These are phyloP conservation scores for Tachina lurida DNA, from an alignment of 2,888 invertebrate genomes.

Conservation along the genomic window DNA sequence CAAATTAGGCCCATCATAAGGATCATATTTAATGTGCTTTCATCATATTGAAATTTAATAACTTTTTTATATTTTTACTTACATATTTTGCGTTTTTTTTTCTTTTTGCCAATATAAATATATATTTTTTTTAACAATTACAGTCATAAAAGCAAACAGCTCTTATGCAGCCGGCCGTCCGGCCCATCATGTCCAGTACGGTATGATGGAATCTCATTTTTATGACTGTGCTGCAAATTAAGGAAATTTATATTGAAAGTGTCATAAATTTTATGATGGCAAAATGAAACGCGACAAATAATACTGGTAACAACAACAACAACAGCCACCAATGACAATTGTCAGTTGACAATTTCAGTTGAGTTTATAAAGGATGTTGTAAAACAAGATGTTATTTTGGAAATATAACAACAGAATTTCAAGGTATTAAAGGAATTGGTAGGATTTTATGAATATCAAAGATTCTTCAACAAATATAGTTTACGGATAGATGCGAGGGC, in stretches of 20 bases:
- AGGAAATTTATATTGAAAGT: constrained; percentile 73
- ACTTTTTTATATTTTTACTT: constrained; percentile 35
- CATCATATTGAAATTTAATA: constrained; percentile 62
- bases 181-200: constrained; percentile 44
- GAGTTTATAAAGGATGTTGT: background rate
- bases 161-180: constrained; percentile 19
- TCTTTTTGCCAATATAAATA: constrained; percentile 28
- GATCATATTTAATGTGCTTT: constrained; percentile 57
- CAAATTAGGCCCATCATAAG: constrained; percentile 54
- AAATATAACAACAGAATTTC: background rate
- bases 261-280: constrained; percentile 71
- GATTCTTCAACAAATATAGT: background rate
- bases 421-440: no score
- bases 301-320: background rate
- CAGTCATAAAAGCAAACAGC: constrained; percentile 29
- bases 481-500: no score
- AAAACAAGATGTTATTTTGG: background rate
- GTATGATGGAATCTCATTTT: constrained; percentile 73
- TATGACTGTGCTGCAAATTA: constrained; percentile 71
- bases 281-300: constrained; percentile 39
- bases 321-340: constrained; percentile 54
- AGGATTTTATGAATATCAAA: no score
- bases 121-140: constrained; percentile 35
- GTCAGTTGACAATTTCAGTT: constrained; percentile 52
- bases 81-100: background rate